Conservation (phyloP, 2,888 invertebrate genomes). For the Meloe dianella region DNA sequence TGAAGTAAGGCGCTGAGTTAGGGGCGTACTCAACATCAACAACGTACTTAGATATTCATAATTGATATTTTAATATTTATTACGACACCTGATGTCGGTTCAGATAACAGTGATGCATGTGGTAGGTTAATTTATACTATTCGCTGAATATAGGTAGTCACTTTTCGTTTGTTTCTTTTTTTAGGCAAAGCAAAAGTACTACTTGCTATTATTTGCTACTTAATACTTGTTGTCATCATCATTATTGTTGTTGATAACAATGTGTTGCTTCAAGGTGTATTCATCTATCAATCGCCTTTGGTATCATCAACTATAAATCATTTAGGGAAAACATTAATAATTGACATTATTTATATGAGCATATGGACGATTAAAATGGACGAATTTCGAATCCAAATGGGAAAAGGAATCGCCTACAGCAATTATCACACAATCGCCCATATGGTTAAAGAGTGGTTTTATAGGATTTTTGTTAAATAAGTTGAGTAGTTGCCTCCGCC, state of each 20-base stretch:
- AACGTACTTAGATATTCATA: slow-evolving; percentile 56
- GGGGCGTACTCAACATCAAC: slow-evolving; percentile 50
- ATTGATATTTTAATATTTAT: slow-evolving; percentile 57
- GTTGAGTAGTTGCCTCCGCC: not conserved
- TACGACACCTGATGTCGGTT: slow-evolving; percentile 44
- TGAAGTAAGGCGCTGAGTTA: slow-evolving; percentile 46
- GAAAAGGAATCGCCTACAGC: not conserved
- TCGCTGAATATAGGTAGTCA: slow-evolving; percentile 17
- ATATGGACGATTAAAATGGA: slow-evolving; percentile 23
- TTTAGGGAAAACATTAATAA: slow-evolving; percentile 38
- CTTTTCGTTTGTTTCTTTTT: not conserved
- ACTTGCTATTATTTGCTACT: not conserved
- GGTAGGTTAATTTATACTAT: slow-evolving; percentile 38
- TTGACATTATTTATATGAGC: slow-evolving; percentile 45
- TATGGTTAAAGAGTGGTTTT: not conserved
- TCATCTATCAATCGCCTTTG: slow-evolving; percentile 2
- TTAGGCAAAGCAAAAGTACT: not conserved
- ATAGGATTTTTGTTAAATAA: not conserved
- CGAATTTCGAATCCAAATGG: too few relatives aligned
- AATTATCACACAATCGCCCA: not conserved
- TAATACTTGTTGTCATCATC: not conserved
- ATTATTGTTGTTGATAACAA: not conserved
- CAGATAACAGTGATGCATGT: slow-evolving; percentile 47
- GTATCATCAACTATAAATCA: slow-evolving; percentile 38
- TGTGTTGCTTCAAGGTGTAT: not conserved